Conservation (phyloP, 1,140 invertebrate species). For the Caenorhabditis brenneri region DNA sequence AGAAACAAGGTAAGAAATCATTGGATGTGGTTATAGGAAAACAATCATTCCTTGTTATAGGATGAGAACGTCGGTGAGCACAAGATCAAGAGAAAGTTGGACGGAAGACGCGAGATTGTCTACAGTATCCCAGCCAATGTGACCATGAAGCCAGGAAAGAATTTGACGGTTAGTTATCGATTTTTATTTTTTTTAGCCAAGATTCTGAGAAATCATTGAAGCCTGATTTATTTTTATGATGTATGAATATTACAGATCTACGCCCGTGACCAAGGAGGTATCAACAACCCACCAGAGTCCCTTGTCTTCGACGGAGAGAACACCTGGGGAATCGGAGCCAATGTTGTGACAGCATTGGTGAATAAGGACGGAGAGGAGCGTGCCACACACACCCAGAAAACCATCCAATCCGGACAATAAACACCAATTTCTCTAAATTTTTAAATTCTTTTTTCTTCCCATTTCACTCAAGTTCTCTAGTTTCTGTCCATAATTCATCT, state of each 20-base stretch:
- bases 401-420: no score
- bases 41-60: no score
- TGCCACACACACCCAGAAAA: no score
- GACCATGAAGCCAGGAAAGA: conserved; percentile 63
- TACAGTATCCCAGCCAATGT: conserved; percentile 69
- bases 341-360: conserved; percentile 69
- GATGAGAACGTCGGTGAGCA: conserved; percentile 67
- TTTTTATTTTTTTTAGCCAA: not conserved
- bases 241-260: conserved; percentile 59
- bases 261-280: conserved; percentile 63
- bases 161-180: conserved; percentile 61
- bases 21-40: no score
- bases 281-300: conserved; percentile 64
- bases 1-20: conserved; percentile 57
- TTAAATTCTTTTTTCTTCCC: not conserved
- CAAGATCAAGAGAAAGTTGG: conserved; percentile 68
- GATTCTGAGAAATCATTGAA: not conserved
- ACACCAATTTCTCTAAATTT: no score
- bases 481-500: conserved; percentile 36
- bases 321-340: conserved; percentile 66
- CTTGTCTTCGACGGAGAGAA: conserved; percentile 69
- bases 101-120: conserved; percentile 67
- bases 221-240: not conserved
- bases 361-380: conserved; percentile 66
- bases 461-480: conserved; percentile 42